These are phyloP conservation scores for Mus caroli DNA, from an alignment of 2,797 vertebrate species.

Conservation along the genomic window DNA sequence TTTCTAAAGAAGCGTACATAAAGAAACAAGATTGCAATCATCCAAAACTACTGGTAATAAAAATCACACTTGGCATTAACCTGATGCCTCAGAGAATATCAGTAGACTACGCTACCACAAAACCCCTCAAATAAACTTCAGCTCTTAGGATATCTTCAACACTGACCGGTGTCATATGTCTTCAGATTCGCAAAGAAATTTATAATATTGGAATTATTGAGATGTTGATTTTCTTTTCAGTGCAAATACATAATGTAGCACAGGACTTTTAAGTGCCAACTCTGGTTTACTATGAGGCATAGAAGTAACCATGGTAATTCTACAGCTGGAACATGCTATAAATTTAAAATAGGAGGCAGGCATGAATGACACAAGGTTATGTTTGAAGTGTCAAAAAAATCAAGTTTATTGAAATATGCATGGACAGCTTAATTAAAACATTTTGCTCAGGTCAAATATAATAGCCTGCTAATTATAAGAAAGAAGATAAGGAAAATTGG, in stretches of 20 bases:
- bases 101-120: neutral
- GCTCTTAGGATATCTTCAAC: constrained; percentile 8
- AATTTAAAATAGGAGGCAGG: constrained; percentile 74
- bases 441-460: constrained; percentile 73
- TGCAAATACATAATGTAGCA: constrained; percentile 48
- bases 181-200: constrained; percentile 51
- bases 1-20: constrained; percentile 18
- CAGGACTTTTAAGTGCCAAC: constrained; percentile 65
- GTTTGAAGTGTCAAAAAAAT: constrained; percentile 81
- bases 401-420: constrained; percentile 76
- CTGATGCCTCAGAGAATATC: constrained; percentile 38
- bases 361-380: constrained; percentile 75
- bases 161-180: neutral
- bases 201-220: constrained; percentile 44
- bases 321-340: constrained; percentile 69
- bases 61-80: constrained; percentile 34
- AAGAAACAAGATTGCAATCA: constrained; percentile 3
- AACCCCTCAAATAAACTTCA: constrained; percentile 22
- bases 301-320: constrained; percentile 82
- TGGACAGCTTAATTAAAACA: constrained; percentile 78
- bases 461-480: constrained; percentile 75
- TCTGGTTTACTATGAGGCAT: constrained; percentile 57
- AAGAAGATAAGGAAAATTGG: constrained; percentile 66
- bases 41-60: constrained; percentile 32
- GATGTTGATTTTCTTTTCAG: constrained; percentile 57